Base-by-base conservation (phyloP, 2,113 vertebrate species). In the Melospiza melodia region DNA sequence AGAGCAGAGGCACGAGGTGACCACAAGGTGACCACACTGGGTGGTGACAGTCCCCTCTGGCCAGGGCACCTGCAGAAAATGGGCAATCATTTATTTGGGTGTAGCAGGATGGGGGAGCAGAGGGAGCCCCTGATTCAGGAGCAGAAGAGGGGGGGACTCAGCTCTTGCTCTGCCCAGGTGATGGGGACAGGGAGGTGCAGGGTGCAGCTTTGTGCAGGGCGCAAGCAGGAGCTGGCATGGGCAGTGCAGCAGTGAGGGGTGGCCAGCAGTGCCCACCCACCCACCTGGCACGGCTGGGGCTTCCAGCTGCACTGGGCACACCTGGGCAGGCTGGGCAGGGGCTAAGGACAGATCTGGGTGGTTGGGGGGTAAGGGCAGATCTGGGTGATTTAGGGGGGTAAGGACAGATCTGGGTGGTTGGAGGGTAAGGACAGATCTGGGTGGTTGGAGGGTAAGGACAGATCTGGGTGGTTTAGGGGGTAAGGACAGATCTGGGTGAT, bases 11-110 rank as follows among this genome's bases (percentile, higher is more conserved):
- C 33, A 35, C 8, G 3, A 2, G 1, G 63, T 35, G n/a, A 16
- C 30, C 33, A 39, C 10, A 3, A 1, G 1, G 71, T 59, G 58
- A 37, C 43, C 54, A 5, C 1, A 0, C 10, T 1, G 15, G 21
- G 20, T 28, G 41, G 43, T n/a, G 67, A n/a, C 2, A 3, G 66
- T 72, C 61, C 78, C 43, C n/a, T 89, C 54, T 4, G 16, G 16
- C n/a, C 77, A 66, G 68, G 73, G 35, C 71, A 65, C 28, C 55
- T 67, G 39, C 55, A 88, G 78, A 63, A 87, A 46, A 78, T 5
- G 35, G 81, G 11, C 62, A 52, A 4, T 43, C 4, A 80, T 88
- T 69, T 24, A 61, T 66, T 41, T 12, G 65, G 73, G 37, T 57
- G 58, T 16, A 43, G 31, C 4, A 1, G 5, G 41, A 66, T 44